These are phyloP conservation scores for Cervus canadensis DNA, from an alignment of 2,113 vertebrate species.

Conservation along the genomic window DNA sequence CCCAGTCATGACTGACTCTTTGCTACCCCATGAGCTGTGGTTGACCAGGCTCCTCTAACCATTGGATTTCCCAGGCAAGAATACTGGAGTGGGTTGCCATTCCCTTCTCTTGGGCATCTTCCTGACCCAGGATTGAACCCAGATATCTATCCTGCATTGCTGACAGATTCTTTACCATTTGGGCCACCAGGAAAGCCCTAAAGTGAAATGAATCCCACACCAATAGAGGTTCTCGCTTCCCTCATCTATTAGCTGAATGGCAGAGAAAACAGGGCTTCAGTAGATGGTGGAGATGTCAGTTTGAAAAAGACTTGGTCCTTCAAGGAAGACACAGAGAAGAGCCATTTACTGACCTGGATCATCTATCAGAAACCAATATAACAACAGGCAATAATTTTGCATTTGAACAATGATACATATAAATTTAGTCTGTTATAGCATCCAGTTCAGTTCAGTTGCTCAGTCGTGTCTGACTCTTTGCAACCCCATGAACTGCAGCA, in stretches of 20 bases:
- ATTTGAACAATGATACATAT: neutral
- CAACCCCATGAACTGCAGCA: too few relatives aligned
- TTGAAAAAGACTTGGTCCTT: neutral
- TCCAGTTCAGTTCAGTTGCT: neutral
- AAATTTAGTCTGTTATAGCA: neutral
- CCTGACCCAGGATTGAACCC: neutral
- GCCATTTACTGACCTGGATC: neutral
- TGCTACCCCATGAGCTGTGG: neutral
- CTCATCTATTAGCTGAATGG: neutral
- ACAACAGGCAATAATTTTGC: neutral
- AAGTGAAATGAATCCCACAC: neutral
- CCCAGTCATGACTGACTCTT: neutral
- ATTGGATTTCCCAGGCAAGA: neutral
- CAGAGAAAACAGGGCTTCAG: neutral
- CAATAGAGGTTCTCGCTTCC: neutral
- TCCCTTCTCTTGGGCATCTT: neutral
- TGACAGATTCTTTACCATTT: neutral
- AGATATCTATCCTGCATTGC: neutral
- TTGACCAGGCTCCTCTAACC: neutral
- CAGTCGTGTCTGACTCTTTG: too few relatives aligned
- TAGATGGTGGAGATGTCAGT: neutral
- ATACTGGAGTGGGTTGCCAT: neutral
- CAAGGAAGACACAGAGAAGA: neutral
- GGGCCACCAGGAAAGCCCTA: neutral
- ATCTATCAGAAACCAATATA: neutral